Evolutionary conservation across 2,888 invertebrate species (phyloP).

Genomic region (Zygothrica quintamaculata): DNA sequence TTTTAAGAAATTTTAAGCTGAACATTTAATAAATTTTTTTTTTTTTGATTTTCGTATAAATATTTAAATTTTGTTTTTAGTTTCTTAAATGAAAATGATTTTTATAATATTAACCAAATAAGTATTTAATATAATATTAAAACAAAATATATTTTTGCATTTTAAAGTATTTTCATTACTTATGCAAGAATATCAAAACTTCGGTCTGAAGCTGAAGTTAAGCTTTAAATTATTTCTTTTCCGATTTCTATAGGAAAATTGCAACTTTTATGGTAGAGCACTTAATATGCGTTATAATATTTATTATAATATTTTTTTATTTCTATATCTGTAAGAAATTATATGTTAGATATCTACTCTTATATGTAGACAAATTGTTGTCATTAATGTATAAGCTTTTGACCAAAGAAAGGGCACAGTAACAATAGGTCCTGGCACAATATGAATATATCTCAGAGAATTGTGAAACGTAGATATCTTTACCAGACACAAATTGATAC

Average conservation of each 20-base stretch:
- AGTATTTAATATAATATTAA: background rate
- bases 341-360: too few species aligned
- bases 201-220: slow-evolving; percentile 43
- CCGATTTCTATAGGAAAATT: slow-evolving; percentile 46
- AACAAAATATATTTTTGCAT: slow-evolving; percentile 3
- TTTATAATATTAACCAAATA: too few species aligned
- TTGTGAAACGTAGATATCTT: slow-evolving; percentile 70
- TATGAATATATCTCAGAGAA: slow-evolving; percentile 52
- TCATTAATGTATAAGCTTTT: slow-evolving; percentile 77
- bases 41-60: slow-evolving; percentile 5
- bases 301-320: too few species aligned
- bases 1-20: background rate
- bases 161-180: slow-evolving; percentile 1
- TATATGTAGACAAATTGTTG: too few species aligned
- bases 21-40: slow-evolving; percentile 5
- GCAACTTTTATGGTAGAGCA: slow-evolving; percentile 54
- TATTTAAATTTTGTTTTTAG: background rate
- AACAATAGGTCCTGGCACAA: slow-evolving; percentile 25
- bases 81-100: too few species aligned
- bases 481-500: slow-evolving; percentile 62
- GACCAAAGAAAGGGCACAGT: slow-evolving; percentile 72
- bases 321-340: too few species aligned
- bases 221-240: slow-evolving; percentile 22
- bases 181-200: slow-evolving; percentile 35
- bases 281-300: slow-evolving; percentile 37